A percentile compares a stretch with the other conserved stretches of the same genome.
Evolutionary conservation across 2,113 vertebrate genomes (phyloP).

Genomic region (Pristiophorus japonicus): DNA sequence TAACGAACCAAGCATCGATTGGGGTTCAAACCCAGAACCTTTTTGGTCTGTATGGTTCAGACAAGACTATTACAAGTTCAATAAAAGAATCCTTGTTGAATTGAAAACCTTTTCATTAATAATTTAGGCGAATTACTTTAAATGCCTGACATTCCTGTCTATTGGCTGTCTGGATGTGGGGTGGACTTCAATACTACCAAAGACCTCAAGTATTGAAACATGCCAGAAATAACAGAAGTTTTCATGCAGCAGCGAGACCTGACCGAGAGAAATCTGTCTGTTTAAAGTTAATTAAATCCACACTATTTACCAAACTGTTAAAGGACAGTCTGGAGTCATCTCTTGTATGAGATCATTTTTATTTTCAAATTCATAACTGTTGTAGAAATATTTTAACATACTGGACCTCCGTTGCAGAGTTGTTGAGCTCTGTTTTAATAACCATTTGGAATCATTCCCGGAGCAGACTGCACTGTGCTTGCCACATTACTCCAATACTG

Average conservation of each 20-base stretch:
- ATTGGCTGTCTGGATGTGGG: background rate
- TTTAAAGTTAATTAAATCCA: slow-evolving; percentile 30
- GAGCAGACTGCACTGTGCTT: too few species aligned
- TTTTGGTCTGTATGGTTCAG: background rate
- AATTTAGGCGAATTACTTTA: background rate
- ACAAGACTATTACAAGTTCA: background rate
- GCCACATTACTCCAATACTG: background rate
- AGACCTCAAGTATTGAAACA: background rate
- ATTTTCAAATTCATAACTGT: background rate
- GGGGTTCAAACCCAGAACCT: background rate
- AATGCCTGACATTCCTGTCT: slow-evolving; percentile 34
- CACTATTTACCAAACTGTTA: background rate
- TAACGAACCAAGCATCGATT: background rate
- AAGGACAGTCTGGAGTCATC: slow-evolving; percentile 13
- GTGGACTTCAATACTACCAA: background rate
- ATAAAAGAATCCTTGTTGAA: slow-evolving; percentile 5
- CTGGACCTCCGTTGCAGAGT: background rate
- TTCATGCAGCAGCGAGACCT: background rate
- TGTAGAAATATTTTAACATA: background rate
- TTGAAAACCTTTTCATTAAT: slow-evolving; percentile 22
- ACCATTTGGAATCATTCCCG: background rate
- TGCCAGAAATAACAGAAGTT: slow-evolving; percentile 30
- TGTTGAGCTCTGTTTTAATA: background rate
- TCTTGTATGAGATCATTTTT: background rate
- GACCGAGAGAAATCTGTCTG: slow-evolving; percentile 21